A percentile compares a stretch with the other conserved stretches of the same genome.
Evolutionary conservation across 2,888 invertebrate genomes (phyloP).

Genomic region (Philonicus albiceps): DNA sequence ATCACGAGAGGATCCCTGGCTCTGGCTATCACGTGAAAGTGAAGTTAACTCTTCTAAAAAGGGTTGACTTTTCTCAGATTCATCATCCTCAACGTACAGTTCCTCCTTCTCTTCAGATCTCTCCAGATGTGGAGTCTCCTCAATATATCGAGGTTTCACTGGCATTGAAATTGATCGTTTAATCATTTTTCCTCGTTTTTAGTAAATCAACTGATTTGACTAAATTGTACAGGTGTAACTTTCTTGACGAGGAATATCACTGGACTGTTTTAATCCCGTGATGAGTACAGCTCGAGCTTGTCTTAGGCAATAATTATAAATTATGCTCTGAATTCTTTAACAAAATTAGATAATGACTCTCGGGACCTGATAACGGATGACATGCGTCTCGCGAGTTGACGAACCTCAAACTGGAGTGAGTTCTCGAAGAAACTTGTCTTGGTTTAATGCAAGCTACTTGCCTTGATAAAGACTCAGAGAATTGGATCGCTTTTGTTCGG

Average conservation of each 20-base stretch:
- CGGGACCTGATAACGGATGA: constrained; percentile 1
- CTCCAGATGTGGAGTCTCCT: constrained; percentile 54
- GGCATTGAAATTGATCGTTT: constrained; percentile 61
- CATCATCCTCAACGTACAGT: constrained; percentile 47
- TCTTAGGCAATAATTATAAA: background rate
- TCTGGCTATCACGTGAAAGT: background rate
- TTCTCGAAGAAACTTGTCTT: background rate
- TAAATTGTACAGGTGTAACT: background rate
- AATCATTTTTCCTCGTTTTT: constrained; percentile 49
- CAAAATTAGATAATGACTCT: constrained; percentile 20
- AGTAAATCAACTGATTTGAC: background rate
- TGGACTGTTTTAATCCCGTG: background rate
- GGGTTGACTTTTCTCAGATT: background rate
- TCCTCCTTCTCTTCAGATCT: constrained; percentile 60
- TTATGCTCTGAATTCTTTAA: constrained; percentile 14
- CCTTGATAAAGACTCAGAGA: background rate
- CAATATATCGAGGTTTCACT: constrained; percentile 56
- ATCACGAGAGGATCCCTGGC: background rate
- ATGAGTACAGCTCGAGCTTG: background rate
- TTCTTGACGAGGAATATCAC: background rate
- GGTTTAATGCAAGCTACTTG: background rate
- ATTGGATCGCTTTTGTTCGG: background rate
- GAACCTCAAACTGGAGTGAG: background rate
- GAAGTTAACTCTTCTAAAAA: background rate
- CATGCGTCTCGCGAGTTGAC: background rate